A percentile compares a stretch with the other conserved stretches of the same genome.
These are phyloP conservation scores for Nebria brevicollis DNA, from an alignment of 2,888 invertebrate genomes.

Conservation along the genomic window DNA sequence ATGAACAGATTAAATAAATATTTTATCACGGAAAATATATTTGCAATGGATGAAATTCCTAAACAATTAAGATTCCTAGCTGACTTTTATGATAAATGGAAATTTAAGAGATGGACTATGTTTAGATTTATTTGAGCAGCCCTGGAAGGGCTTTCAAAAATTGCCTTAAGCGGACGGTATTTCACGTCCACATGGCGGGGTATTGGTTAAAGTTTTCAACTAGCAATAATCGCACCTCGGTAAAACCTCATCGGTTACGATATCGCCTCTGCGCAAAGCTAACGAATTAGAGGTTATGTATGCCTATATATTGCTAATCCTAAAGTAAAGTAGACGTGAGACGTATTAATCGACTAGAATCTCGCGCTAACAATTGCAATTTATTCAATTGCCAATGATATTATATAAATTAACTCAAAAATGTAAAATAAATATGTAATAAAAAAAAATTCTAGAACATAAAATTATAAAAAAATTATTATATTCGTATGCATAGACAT, in stretches of 20 bases:
- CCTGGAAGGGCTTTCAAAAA: slow-evolving; percentile 76
- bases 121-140: slow-evolving; percentile 47
- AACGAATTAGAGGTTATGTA: slow-evolving; percentile 49
- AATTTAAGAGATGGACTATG: slow-evolving; percentile 13
- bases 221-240: slow-evolving; percentile 93
- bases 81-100: neutral
- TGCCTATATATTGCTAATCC: neutral
- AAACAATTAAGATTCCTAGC: no score
- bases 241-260: slow-evolving; percentile 92
- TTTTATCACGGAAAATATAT: no score
- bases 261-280: slow-evolving; percentile 94
- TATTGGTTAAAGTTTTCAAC: slow-evolving; percentile 95
- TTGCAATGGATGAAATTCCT: no score
- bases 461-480: no score
- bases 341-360: neutral
- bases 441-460: no score
- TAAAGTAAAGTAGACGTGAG: neutral
- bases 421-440: no score
- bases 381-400: no score
- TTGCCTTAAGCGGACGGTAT: slow-evolving; percentile 85
- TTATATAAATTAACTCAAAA: no score
- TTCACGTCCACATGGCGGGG: slow-evolving; percentile 88
- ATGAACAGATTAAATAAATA: no score
- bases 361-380: no score
- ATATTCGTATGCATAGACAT: no score